A percentile compares a stretch with the other conserved stretches of the same genome.
Conservation (phyloP, 2,113 vertebrate species). For the Xenopus tropicalis region UCB_Xtro_10.0 CM004444.2:116649001-116649500, state of each 20-base stretch:
- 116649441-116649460: too few species aligned
- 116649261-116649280: constrained; percentile 12
- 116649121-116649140: constrained; percentile 1
- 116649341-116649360: neutral
- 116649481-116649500: too few species aligned
- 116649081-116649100: constrained; percentile 3
- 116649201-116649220: neutral
- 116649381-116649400: neutral
- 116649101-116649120: neutral
- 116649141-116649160: neutral
- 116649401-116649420: too few species aligned
- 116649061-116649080: neutral
- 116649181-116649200: neutral
- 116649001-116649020: neutral
- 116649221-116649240: neutral
- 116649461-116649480: too few species aligned
- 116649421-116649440: too few species aligned
- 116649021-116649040: neutral
- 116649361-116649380: neutral
- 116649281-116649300: neutral
- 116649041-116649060: neutral
- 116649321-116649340: neutral
- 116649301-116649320: neutral
- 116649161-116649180: neutral
- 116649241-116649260: constrained; percentile 3